Base-by-base conservation (phyloP, 2,797 vertebrate species). In the Gymnothorax javanicus region DNA sequence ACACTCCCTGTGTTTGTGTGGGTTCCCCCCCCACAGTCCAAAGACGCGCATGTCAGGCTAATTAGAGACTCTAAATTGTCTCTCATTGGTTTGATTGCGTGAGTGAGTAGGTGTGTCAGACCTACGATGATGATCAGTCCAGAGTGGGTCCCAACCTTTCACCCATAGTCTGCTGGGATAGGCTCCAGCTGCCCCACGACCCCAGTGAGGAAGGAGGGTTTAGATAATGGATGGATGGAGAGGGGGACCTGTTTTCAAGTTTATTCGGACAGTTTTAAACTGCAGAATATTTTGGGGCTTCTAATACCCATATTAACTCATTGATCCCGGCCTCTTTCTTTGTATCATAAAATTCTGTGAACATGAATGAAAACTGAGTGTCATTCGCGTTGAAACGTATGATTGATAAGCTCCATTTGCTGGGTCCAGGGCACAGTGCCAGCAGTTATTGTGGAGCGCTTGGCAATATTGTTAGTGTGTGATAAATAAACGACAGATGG, bases 401-500 rank as follows among this genome's bases (percentile, higher is more conserved):
- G 25, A 71, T 71, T 71, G 67, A 71, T 33, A 2, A 27, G 67
- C 67, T 25, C 25, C 25, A 12, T 71, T 25, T 27, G 67, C 25
- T 6, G 67, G 67, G 25, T 43, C 23, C 25, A 25, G 25, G 23
- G n/a, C 25, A 71, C n/a, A 71, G 25, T 71, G 67, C 67, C 12
- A 13, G 67, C 25, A 25, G 67, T 25, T 71, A 71, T 71, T 25
- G 67, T 8, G 12, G 67, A 8, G n/a, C 67, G 12, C 27, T 71
- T 71, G 67, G 67, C 67, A 27, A 71, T 27, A 71, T 71, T 71
- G 67, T 71, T 71, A 71, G n/a, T 13, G 67, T 8, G 67, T 71
- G 67, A 71, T 71, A 25, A 25, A 71, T 71, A 71, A 71, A 71
- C n/a, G 27, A 71, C 67, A 71, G 67, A 71, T 71, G 67, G n/a